Conservation (phyloP, 2,888 invertebrate species). For the Meghimatium bilineatum region DNA sequence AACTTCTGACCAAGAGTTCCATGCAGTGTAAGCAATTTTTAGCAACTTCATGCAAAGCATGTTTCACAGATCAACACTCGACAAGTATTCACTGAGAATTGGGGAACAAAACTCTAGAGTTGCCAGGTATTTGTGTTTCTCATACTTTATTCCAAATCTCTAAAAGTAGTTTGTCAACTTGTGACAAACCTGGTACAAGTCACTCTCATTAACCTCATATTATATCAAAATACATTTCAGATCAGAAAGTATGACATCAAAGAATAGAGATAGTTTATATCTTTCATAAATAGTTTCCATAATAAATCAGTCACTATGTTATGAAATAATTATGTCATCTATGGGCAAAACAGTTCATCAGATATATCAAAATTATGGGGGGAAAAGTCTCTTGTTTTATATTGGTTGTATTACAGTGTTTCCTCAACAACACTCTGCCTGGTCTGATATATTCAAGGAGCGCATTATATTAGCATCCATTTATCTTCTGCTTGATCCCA, state of each 20-base stretch:
- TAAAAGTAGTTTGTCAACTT: slow-evolving; percentile 5
- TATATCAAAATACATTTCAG: slow-evolving; percentile 16
- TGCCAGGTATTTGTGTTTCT: neutral
- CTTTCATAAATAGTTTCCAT: neutral
- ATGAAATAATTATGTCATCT: no score
- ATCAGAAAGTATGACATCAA: neutral
- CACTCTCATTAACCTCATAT: neutral
- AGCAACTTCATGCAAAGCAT: no score
- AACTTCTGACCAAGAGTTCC: no score
- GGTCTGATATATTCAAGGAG: no score
- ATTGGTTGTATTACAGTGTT: no score
- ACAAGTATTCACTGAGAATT: neutral
- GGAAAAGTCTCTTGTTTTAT: no score
- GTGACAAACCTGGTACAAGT: neutral
- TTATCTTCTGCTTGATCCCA: no score
- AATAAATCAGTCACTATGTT: neutral
- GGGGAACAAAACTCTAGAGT: neutral
- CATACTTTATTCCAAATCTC: slow-evolving; percentile 33
- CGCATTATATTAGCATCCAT: no score
- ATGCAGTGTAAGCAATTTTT: no score
- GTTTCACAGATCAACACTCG: neutral
- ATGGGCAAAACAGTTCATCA: no score
- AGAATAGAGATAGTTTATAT: neutral
- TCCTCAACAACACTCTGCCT: no score
- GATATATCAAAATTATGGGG: no score